Percentiles rank a stretch among this genome's conserved stretches.
These are phyloP conservation scores for Zosterops hypoxanthus DNA, from an alignment of 2,113 vertebrate genomes.

Conservation along the genomic window DNA sequence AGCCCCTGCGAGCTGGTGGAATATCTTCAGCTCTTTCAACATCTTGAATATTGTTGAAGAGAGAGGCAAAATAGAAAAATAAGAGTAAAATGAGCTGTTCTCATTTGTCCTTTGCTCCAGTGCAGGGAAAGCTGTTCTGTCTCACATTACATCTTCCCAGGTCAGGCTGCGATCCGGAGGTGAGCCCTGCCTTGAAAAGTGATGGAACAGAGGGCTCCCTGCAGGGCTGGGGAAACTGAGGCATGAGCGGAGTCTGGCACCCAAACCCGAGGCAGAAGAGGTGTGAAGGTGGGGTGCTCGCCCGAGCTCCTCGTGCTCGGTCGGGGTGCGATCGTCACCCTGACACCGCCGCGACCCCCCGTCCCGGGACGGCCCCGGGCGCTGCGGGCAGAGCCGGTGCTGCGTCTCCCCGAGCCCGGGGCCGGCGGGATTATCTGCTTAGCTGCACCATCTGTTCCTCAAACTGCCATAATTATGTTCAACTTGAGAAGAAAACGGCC, in stretches of 20 bases:
- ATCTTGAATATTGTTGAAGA: not conserved
- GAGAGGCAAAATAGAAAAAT: not conserved
- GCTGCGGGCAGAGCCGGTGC: not conserved
- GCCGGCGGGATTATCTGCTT: slow-evolving; percentile 59
- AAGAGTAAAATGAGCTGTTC: not conserved
- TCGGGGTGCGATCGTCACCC: not conserved
- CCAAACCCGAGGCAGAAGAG: not conserved
- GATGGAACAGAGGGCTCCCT: not conserved
- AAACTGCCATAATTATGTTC: slow-evolving; percentile 68
- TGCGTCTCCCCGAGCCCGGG: not conserved
- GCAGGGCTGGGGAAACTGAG: not conserved
- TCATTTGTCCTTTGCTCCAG: not conserved
- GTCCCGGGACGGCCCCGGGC: not conserved
- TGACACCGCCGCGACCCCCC: not conserved
- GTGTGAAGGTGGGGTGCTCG: not conserved
- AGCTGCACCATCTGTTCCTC: slow-evolving; percentile 66
- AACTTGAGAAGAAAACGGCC: slow-evolving; percentile 63
- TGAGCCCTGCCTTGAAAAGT: not conserved
- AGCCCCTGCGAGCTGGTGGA: accelerated
- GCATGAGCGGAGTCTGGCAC: not conserved
- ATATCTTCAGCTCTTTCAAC: not conserved
- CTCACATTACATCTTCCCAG: accelerated
- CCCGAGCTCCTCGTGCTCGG: not conserved
- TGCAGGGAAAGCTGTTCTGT: not conserved
- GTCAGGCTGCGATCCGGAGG: not conserved